Evolutionary conservation across 1,140 invertebrate genomes (phyloP), one percentile per base, ranked within the genome.

Genomic region (Drosophila mojavensis): DNA sequence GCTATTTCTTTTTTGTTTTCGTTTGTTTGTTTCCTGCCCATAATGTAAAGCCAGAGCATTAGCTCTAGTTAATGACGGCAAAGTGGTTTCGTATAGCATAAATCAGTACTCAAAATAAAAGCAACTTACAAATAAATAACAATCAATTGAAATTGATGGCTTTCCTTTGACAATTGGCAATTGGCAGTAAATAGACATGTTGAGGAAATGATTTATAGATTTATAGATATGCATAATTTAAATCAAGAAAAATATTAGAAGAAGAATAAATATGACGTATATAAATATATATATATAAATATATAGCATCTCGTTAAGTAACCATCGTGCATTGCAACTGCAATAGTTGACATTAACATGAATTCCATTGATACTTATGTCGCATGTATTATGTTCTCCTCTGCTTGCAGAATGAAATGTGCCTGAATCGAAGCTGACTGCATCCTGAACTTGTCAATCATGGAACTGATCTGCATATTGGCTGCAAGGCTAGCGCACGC

Each of bases 361-460:
- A 39, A 24, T 62, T 47, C 63, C 72, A 83, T 73, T 71, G 72
- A 69, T 83, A 79, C 73, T 80, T 74, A 78, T 70, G 65, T 70
- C 61, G 66, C 63, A 68, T 47, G n/a, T 81, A 69, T 80, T 64
- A 73, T 74, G 63, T 60, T 65, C 45, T 66, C 36, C 39, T 80
- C 64, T 51, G 41, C 33, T 66, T 78, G 41, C 74, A 64, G 58
- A 36, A 11, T 39, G 36, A 39, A 39, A 43, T 45, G 73, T 61
- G 73, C 62, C 62, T 45, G 48, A 15, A 64, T 73, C 67, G 61
- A 33, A 10, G 28, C 36, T 28, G 36, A 58, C 7, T 24, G 55
- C 67, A 63, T 39, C 55, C 24, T 41, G 79, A 75, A 69, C 68
- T 79, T 83, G 81, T 84, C 81, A 84, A 84, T 84, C 81, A 84